phyloP scores from a whole-genome alignment of 2,797 vertebrate genomes.

The Microctenopoma lineatum region DNA sequence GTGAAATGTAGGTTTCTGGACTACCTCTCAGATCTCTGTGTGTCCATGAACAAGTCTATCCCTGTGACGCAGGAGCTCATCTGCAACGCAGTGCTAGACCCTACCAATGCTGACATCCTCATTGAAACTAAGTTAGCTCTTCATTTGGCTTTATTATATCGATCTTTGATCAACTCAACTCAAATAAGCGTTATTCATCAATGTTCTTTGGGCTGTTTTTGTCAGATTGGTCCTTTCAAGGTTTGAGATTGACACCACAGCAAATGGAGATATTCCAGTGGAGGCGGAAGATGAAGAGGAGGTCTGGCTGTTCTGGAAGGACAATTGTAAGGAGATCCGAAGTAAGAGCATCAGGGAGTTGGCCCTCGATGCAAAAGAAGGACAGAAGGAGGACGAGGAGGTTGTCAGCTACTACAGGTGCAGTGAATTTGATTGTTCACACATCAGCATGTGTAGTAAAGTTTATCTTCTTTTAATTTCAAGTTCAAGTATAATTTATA shows the following conservation, averaged over 20 bases:
- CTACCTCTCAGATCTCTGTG: conserved; percentile 97
- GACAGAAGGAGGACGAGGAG: conserved; percentile 96
- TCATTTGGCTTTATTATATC: neutral
- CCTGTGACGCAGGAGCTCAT: conserved; percentile 98
- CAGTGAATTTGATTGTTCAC: conserved; percentile 8
- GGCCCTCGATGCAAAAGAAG: conserved; percentile 97
- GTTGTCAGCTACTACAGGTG: conserved; percentile 98
- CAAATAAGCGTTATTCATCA: neutral
- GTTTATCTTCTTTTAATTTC: no score
- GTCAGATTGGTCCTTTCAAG: conserved; percentile 94
- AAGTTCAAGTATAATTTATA: no score
- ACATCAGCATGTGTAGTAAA: neutral
- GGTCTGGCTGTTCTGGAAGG: conserved; percentile 98
- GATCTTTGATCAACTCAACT: neutral
- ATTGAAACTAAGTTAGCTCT: conserved; percentile 95
- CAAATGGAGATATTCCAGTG: conserved; percentile 87
- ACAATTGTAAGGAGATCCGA: conserved; percentile 90
- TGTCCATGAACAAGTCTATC: conserved; percentile 98
- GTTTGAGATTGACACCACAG: conserved; percentile 91
- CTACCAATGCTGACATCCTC: conserved; percentile 94
- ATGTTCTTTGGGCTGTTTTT: conserved; percentile 7
- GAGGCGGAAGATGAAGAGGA: conserved; percentile 96
- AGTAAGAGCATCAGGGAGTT: conserved; percentile 96
- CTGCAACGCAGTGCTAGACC: conserved; percentile 96
- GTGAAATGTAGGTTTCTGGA: conserved; percentile 91